Base-by-base conservation (phyloP, 2,888 invertebrate species). In the Encarsia formosa region DNA sequence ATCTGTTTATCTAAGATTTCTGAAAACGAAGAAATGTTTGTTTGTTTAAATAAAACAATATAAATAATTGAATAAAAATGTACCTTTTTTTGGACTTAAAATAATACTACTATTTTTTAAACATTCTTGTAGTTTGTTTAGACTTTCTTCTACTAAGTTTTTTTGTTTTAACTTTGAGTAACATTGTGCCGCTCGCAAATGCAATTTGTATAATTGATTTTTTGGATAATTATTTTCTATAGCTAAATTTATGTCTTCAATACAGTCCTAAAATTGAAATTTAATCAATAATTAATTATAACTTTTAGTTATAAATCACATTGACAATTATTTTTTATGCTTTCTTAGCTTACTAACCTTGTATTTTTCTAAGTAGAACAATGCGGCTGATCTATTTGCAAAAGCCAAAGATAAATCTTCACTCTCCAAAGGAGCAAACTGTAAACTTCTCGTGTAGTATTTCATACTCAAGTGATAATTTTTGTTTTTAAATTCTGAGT, bases 361-460 rank as follows among this genome's bases (percentile, higher is more conserved):
- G 70, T 77, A 85, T 63, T 77, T 76, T 50, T 79, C 77, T 66
- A 84, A 66, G 59, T 81, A 77, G 62, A 82, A 77, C 38, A 84
- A 75, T 8, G 82, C 79, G 16, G 86, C 86, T 11, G 87, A 86
- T 67, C 87, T 77, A 63, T 87, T 87, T 0, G 84, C 85, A 46
- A 84, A 71, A 0, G 85, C 85, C 41, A 85, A 66, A 1, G 82
- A 75, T 60, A 81, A 81, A 70, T 82, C 81, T 11, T 78, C 73
- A 38, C 79, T 79, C 24, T 77, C 70, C 29, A 76, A 76, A 13
- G 76, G 71, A 5, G 86, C 84, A 65, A 77, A 80, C 47, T 79
- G 66, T 9, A 86, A 78, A 71, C 85, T 83, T 63, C 81, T 79
- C 0, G 81, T 81, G 63, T 86, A 87, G 39, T 76, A 78, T 47